Percentiles rank a stretch among this genome's conserved stretches.
Conservation (phyloP, 2,888 invertebrate genomes). For the Torymus tubicola region DNA sequence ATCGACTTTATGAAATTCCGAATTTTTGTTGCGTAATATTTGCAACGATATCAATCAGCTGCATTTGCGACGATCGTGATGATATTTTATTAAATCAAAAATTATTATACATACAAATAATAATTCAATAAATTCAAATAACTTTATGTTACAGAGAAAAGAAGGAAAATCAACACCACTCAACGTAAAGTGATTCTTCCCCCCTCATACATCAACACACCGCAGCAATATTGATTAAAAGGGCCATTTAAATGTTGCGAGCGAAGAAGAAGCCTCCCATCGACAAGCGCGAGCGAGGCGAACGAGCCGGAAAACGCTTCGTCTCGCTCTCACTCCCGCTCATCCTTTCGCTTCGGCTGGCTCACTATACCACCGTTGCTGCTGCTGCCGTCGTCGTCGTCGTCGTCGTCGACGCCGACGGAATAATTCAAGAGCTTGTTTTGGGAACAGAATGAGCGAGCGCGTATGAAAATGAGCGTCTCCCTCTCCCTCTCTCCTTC, state of each 20-base stretch:
- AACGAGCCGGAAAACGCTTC: conserved; percentile 4
- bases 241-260: conserved; percentile 43
- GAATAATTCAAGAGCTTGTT: conserved; percentile 59
- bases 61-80: too few species aligned
- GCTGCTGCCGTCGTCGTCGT: too few species aligned
- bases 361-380: too few species aligned
- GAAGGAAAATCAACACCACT: background rate
- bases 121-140: too few species aligned
- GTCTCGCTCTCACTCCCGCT: conserved; percentile 2
- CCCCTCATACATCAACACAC: background rate
- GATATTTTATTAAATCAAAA: too few species aligned
- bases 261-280: conserved; percentile 11
- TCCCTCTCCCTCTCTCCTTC: conserved; percentile 1
- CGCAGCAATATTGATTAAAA: conserved; percentile 45
- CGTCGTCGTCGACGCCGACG: conserved; percentile 44
- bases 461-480: conserved; percentile 54
- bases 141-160: background rate
- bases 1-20: too few species aligned
- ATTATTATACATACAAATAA: too few species aligned
- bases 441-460: conserved; percentile 47
- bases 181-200: background rate
- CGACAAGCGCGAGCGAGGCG: background rate
- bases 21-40: too few species aligned
- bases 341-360: conserved; percentile 42
- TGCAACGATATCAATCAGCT: too few species aligned